These are phyloP conservation scores for Drosophila tani DNA, from an alignment of 1,140 invertebrate genomes.

Conservation along the genomic window DNA sequence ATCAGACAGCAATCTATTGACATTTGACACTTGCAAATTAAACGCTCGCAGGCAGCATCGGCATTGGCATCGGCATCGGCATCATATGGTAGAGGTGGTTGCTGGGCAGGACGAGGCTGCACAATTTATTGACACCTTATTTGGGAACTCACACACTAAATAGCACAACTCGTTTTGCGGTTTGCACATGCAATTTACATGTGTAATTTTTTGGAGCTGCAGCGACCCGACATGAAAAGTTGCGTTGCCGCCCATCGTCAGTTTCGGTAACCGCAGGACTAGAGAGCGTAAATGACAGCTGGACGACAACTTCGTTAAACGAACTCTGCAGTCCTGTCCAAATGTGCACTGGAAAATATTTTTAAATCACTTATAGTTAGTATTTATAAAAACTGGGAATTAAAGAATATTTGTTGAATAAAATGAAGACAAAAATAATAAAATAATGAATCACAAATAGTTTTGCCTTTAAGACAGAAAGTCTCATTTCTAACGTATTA, in stretches of 20 bases:
- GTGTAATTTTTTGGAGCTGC: slow-evolving; percentile 67
- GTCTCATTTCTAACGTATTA: no score
- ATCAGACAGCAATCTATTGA: slow-evolving; percentile 63
- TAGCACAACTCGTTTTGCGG: slow-evolving; percentile 73
- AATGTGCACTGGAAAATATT: slow-evolving; percentile 15
- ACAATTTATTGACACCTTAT: slow-evolving; percentile 82
- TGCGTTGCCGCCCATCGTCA: slow-evolving; percentile 45
- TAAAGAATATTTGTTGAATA: no score
- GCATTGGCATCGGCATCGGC: background rate
- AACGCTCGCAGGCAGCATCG: slow-evolving; percentile 64
- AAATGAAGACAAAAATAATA: background rate
- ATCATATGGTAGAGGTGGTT: background rate
- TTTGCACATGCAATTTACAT: slow-evolving; percentile 81
- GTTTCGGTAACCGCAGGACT: slow-evolving; percentile 41
- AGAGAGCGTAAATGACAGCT: slow-evolving; percentile 44
- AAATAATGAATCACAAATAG: no score
- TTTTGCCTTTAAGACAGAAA: no score
- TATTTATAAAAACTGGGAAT: background rate
- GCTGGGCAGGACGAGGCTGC: slow-evolving; percentile 16
- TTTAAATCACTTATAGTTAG: no score
- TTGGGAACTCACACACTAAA: slow-evolving; percentile 46
- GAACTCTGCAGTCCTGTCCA: slow-evolving; percentile 35
- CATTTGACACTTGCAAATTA: slow-evolving; percentile 83
- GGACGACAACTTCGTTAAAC: slow-evolving; percentile 75
- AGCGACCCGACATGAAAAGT: slow-evolving; percentile 46